Percentiles rank a stretch among this genome's conserved stretches.
phyloP scores from a whole-genome alignment of 30 jellyfish, hydroid and myxozoan genomes.

The Hydractinia echinata region DNA sequence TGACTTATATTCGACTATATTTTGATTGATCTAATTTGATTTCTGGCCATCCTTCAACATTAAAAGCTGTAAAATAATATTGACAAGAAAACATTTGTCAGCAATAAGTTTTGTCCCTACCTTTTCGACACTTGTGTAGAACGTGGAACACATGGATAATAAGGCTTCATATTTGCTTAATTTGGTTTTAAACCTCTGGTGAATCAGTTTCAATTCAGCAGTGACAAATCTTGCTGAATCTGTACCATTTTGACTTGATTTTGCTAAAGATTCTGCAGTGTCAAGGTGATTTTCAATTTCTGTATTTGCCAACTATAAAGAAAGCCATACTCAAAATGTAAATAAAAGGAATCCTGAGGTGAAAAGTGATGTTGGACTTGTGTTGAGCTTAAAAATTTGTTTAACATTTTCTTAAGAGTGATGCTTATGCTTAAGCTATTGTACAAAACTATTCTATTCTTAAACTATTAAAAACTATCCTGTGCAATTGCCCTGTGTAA shows the following conservation, averaged over 20 bases:
- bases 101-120: too few species aligned
- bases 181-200: constrained; percentile 73
- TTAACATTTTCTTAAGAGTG: too few species aligned
- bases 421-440: too few species aligned
- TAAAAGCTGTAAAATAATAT: background rate
- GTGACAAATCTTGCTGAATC: constrained; percentile 70
- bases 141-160: constrained; percentile 66
- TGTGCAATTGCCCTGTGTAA: too few species aligned
- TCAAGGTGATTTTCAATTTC: constrained; percentile 71
- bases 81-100: constrained; percentile 5
- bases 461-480: too few species aligned
- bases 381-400: too few species aligned
- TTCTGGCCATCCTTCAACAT: background rate
- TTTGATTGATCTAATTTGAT: background rate
- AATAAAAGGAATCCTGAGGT: too few species aligned
- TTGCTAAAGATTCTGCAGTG: constrained; percentile 65
- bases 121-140: constrained; percentile 85
- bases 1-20: background rate
- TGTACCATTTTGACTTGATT: constrained; percentile 50
- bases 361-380: too few species aligned
- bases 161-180: constrained; percentile 66
- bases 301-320: constrained; percentile 58
- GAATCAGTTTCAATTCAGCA: constrained; percentile 62
- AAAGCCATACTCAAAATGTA: too few species aligned
- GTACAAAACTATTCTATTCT: too few species aligned